Base-by-base conservation (phyloP, 2,888 invertebrate genomes). In the Trichogramma evanescens region DNA sequence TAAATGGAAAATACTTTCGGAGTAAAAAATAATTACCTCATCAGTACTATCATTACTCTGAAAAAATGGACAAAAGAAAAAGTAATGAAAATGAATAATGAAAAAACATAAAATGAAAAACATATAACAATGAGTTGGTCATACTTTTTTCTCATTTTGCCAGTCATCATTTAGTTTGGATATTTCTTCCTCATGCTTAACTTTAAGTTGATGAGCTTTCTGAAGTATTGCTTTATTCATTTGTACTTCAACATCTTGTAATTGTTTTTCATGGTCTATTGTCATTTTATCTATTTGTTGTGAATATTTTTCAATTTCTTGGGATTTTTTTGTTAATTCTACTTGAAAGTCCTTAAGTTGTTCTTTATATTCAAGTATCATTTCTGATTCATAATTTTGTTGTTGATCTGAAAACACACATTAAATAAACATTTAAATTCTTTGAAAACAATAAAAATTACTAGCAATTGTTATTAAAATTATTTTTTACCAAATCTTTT, bases 111-210 rank as follows among this genome's bases (percentile, higher is more conserved):
- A 61, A 62, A 26, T 26, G 26, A 26, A 26, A 26, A 26, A 26
- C 26, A 26, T 2, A 26, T 50, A 40, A 43, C 26, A 56, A 45
- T 48, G 3, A 57, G 46, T 45, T 13, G 26, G 8, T 66, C 68
- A 66, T 63, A 79, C 79, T 70, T 72, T 74, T 67, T 77, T 70
- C 67, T 79, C 78, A 50, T 71, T 72, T 54, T 72, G 71, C 79
- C 79, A 79, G 63, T 79, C 78, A 50, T 71, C 75, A 49, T 72
- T 78, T 55, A 77, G 68, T 66, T 72, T 75, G 55, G 66, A 70
- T 44, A 76, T 63, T 59, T 75, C 74, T 41, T 73, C 69, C 40
- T 71, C 71, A 42, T 76, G 73, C 60, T 74, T 73, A 4, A 63
- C 65, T 62, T 73, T 72, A 8, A 76, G 55, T 8, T 71, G 71